Evolutionary conservation across 2,797 vertebrate species (phyloP).

Genomic region (Tamandua tetradactyla): DNA sequence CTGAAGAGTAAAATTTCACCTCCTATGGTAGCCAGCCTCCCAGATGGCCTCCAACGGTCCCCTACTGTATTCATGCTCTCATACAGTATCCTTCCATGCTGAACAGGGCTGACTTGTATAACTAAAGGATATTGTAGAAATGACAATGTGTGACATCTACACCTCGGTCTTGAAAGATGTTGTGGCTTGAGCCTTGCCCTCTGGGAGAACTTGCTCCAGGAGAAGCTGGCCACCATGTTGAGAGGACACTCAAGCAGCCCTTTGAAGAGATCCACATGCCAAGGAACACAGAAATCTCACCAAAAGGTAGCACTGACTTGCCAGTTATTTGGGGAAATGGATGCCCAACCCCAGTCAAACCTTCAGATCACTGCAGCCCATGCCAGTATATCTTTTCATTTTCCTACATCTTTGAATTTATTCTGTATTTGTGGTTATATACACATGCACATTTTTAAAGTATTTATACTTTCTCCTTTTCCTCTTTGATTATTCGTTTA

Average conservation of each 20-base stretch:
- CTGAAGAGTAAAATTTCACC: background rate
- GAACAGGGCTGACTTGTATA: background rate
- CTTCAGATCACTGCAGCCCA: background rate
- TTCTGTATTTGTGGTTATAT: no score
- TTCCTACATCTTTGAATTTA: no score
- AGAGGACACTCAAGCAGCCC: background rate
- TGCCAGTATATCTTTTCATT: no score
- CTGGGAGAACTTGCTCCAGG: background rate
- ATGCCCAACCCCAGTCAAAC: background rate
- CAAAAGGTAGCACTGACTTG: background rate
- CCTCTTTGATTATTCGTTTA: no score
- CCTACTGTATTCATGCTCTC: fast-evolving
- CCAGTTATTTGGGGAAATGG: background rate
- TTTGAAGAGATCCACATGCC: background rate
- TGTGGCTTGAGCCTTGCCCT: background rate
- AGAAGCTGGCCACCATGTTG: background rate
- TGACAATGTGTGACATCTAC: background rate
- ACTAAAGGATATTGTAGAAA: background rate
- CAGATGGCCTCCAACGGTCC: background rate
- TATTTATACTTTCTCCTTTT: no score
- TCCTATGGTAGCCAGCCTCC: background rate
- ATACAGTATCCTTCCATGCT: background rate
- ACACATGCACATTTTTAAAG: no score
- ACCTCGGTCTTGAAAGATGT: background rate
- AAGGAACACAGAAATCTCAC: background rate